phyloP scores from a whole-genome alignment of 1,140 invertebrate species.

The Euwallacea similis region DNA sequence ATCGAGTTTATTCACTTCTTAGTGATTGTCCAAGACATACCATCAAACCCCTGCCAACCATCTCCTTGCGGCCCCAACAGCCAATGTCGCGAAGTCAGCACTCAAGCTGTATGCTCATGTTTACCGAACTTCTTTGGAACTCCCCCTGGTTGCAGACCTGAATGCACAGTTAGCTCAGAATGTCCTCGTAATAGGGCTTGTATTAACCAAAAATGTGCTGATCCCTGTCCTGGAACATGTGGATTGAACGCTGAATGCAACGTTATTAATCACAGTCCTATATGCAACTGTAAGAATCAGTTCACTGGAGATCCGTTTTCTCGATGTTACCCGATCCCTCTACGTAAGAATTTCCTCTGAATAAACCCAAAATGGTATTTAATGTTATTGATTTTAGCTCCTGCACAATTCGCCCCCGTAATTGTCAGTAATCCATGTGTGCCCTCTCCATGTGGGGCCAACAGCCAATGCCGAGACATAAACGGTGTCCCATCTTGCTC shows the following conservation, averaged over 20 bases:
- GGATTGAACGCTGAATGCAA: constrained; percentile 62
- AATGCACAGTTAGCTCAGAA: constrained; percentile 68
- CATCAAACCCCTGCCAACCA: constrained; percentile 57
- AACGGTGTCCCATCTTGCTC: constrained; percentile 61
- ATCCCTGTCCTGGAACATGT: constrained; percentile 68
- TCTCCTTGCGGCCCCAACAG: constrained; percentile 64
- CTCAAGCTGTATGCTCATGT: constrained; percentile 69
- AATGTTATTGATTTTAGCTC: constrained; percentile 41
- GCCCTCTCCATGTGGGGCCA: constrained; percentile 63
- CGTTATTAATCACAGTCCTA: constrained; percentile 62
- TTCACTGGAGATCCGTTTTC: constrained; percentile 64
- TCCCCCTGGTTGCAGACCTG: constrained; percentile 69
- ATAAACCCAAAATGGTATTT: background rate
- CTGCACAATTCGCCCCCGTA: constrained; percentile 47
- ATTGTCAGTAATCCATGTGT: constrained; percentile 61
- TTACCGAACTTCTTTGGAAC: constrained; percentile 68
- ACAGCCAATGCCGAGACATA: constrained; percentile 59
- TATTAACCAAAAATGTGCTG: constrained; percentile 65
- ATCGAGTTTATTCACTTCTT: constrained; percentile 43
- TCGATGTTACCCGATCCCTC: constrained; percentile 56
- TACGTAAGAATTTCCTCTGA: constrained; percentile 45
- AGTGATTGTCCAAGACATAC: constrained; percentile 30
- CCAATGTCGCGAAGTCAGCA: constrained; percentile 58
- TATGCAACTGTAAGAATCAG: constrained; percentile 60
- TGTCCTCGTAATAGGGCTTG: constrained; percentile 65